Base-by-base conservation (phyloP, 2,113 vertebrate genomes). In the Pseudopodoces humilis region DNA sequence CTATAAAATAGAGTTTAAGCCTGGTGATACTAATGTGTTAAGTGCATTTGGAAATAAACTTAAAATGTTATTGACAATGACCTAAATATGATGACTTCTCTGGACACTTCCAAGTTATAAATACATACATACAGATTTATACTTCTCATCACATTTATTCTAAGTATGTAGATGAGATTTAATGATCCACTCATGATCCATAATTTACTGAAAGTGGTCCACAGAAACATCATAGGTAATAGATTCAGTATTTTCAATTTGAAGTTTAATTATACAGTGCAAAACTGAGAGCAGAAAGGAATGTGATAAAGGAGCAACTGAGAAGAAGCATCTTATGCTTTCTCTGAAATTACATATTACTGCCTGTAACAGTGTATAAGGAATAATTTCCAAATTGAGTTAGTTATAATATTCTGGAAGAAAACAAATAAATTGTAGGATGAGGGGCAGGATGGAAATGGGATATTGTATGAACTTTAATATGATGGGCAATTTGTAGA, bases 171-270 rank as follows among this genome's bases (percentile, higher is more conserved):
- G 13, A 46, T 93, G 74, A 71, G 35, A 79, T 78, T 86, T 89
- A 85, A 87, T 85, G 69, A 79, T 87, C 60, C 47, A 85, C 33
- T 90, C 50, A 56, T 15, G 47, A 63, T 56, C 22, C 22, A 72
- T 91, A 95, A 83, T 76, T 95, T 82, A 79, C 25, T 79, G 25
- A 37, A 69, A 90, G 44, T 60, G 62, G 19, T 52, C 35, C 78
- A 79, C 2, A 4, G 63, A 88, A 83, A 41, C n/a, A 72, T 76
- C 28, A 18, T 46, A 83, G 46, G 28, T 37, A 83, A n/a, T 41
- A 63, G 55, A 70, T 15, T 58, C 50, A 78, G 17, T 94, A 87
- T 88, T 95, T 94, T 91, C 62, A 82, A 75, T 87, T 60, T 75
- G 27, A 63, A 84, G 35, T 89, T 81, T 94, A 91, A 92, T 92